Evolutionary conservation across 92 coral and sea anemone genomes (phyloP).

Genomic region (Epizoanthus scotinus): DNA sequence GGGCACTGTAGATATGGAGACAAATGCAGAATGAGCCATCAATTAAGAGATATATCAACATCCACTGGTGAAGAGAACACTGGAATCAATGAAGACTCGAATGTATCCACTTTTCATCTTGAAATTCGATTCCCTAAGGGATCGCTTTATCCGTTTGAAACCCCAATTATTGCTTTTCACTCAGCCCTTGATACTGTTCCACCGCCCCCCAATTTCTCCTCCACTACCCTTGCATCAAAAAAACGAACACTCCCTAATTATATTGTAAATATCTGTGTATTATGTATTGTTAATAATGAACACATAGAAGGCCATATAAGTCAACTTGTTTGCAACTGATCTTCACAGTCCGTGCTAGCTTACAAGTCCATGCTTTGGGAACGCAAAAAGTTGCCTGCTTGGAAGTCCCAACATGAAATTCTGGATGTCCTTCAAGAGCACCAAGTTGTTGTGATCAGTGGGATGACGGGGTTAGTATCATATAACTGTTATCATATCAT

Average conservation of each 20-base stretch:
- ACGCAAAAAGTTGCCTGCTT: constrained; percentile 82
- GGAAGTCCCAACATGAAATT: constrained; percentile 76
- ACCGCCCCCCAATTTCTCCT: too few species aligned
- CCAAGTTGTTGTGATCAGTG: constrained; percentile 88
- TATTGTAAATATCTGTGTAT: too few species aligned
- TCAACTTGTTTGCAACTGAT: too few species aligned
- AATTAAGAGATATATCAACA: background rate
- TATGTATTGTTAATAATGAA: too few species aligned
- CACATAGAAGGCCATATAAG: too few species aligned
- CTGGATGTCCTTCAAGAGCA: constrained; percentile 58
- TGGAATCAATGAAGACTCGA: constrained; percentile 38
- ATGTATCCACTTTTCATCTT: constrained; percentile 45
- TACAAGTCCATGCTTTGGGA: constrained; percentile 76
- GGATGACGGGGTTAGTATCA: constrained; percentile 83
- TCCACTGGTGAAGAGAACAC: constrained; percentile 2
- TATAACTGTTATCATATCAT: background rate
- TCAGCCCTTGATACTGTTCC: constrained; percentile 66
- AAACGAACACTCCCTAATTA: too few species aligned
- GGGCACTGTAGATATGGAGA: constrained; percentile 73
- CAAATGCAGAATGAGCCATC: constrained; percentile 79
- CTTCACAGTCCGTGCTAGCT: constrained; percentile 51
- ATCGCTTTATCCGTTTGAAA: constrained; percentile 81
- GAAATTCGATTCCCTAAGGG: constrained; percentile 76
- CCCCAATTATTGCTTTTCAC: constrained; percentile 75
- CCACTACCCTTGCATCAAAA: too few species aligned